phyloP scores from a whole-genome alignment of 2,888 invertebrate genomes.

The Pterobdella sp. region DNA sequence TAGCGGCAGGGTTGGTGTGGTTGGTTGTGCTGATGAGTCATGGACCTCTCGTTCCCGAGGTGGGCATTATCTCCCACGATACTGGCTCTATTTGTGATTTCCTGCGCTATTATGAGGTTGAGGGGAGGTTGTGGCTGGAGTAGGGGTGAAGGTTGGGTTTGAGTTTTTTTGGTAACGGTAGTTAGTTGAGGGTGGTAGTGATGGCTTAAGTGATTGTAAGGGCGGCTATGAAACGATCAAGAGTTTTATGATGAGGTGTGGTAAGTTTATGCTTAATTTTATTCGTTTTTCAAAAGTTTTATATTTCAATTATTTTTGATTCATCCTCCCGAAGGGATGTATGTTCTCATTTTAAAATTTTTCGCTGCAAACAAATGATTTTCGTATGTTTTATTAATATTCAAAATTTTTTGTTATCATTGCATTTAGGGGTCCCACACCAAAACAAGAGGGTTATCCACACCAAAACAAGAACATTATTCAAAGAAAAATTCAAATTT shows the following conservation, averaged over 20 bases:
- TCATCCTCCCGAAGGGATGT: no score
- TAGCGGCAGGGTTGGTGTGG: constrained; percentile 27
- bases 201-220: not conserved
- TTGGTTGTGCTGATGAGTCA: constrained; percentile 26
- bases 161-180: not conserved
- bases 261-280: not conserved
- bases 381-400: no score
- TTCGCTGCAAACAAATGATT: no score
- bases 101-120: constrained; percentile 22
- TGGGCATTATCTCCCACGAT: constrained; percentile 9
- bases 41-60: constrained; percentile 17
- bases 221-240: no score
- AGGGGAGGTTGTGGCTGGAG: constrained; percentile 19
- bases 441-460: no score
- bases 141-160: not conserved
- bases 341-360: no score
- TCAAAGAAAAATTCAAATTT: no score
- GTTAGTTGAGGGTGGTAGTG: not conserved
- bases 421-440: no score
- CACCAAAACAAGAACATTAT: no score
- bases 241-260: not conserved
- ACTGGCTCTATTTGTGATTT: constrained; percentile 48
- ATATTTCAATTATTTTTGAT: no score
- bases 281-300: not conserved
- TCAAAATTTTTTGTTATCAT: no score